Evolutionary conservation across 2,113 vertebrate genomes (phyloP).

Genomic region (Thunnus maccoyii): DNA sequence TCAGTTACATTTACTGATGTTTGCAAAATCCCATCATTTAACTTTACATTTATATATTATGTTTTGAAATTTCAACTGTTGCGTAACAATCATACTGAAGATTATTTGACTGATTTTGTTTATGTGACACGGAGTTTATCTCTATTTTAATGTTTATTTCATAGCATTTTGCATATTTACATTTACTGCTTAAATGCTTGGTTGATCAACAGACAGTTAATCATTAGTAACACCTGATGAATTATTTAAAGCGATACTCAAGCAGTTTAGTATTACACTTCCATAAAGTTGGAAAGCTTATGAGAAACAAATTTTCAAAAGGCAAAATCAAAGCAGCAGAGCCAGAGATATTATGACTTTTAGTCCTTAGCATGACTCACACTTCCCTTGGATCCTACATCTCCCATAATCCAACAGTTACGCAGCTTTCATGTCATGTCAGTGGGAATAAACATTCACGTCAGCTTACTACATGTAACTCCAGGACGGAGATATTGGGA

Average conservation of each 20-base stretch:
- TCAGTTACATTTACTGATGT: neutral
- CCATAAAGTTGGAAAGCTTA: neutral
- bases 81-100: slow-evolving; percentile 23
- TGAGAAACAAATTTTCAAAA: neutral
- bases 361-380: too few relatives aligned
- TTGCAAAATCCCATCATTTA: neutral
- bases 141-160: slow-evolving; percentile 15
- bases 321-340: too few relatives aligned
- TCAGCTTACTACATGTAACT: too few relatives aligned
- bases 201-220: neutral
- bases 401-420: slow-evolving; percentile 2
- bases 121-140: slow-evolving; percentile 17
- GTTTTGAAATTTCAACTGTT: slow-evolving; percentile 22
- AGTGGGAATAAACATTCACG: too few relatives aligned
- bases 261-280: too few relatives aligned
- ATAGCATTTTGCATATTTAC: neutral
- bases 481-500: too few relatives aligned
- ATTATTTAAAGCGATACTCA: neutral
- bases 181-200: neutral
- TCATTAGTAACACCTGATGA: neutral
- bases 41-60: neutral
- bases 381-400: neutral
- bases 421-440: too few relatives aligned
- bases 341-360: too few relatives aligned
- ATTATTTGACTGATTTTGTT: slow-evolving; percentile 10